Conservation (phyloP, 2,888 invertebrate species). For the Nasonia oneida region DNA sequence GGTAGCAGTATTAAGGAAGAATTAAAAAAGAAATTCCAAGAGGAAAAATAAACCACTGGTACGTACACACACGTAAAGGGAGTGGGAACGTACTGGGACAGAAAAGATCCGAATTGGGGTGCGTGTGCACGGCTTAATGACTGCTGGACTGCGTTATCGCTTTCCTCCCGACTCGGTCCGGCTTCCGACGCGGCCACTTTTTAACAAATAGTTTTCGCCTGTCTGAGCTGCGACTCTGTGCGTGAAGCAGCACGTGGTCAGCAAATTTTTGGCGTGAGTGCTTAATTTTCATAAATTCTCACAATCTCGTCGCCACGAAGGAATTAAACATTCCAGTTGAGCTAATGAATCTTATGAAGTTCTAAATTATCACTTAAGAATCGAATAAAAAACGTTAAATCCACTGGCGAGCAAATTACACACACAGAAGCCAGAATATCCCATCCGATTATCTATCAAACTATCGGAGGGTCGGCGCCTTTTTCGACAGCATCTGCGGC, state of each 20-base stretch:
- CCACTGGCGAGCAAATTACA: slow-evolving; percentile 50
- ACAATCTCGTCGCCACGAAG: too few relatives aligned
- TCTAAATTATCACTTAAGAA: not conserved
- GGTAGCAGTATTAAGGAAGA: too few relatives aligned
- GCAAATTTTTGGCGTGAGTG: not conserved
- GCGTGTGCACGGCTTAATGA: slow-evolving; percentile 72
- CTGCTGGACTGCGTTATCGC: slow-evolving; percentile 76
- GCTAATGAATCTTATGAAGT: too few relatives aligned
- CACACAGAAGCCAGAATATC: slow-evolving; percentile 18
- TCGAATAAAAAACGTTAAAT: not conserved
- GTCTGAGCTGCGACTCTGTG: slow-evolving; percentile 54
- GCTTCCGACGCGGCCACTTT: slow-evolving; percentile 68
- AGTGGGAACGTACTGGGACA: not conserved
- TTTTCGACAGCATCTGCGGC: slow-evolving; percentile 51
- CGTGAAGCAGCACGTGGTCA: not conserved
- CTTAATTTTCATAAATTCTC: slow-evolving; percentile 1
- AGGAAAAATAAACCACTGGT: not conserved
- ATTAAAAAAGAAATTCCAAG: too few relatives aligned
- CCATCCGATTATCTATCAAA: slow-evolving; percentile 60
- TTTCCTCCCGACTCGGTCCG: slow-evolving; percentile 78
- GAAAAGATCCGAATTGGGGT: not conserved
- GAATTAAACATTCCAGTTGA: too few relatives aligned
- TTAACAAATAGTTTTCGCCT: slow-evolving; percentile 73
- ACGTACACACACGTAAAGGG: not conserved
- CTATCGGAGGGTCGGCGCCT: slow-evolving; percentile 57